phyloP scores from a whole-genome alignment of 2,797 vertebrate species.

The Hemibagrus guttatus region DNA sequence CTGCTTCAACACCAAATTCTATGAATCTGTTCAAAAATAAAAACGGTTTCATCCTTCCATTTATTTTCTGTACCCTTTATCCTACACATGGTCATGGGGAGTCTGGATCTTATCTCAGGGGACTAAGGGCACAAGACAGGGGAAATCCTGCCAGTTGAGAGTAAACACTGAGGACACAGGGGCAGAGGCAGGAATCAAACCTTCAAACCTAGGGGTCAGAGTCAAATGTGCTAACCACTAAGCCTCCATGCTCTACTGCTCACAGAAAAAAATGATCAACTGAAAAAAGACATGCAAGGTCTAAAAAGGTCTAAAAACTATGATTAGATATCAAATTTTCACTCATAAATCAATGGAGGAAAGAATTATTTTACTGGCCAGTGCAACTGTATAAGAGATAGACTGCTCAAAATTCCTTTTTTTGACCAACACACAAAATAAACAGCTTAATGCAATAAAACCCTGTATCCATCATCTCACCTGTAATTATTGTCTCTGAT shows the following conservation, averaged over 20 bases:
- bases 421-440: background rate
- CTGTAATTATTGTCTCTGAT: background rate
- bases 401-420: background rate
- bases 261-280: background rate
- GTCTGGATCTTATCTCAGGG: background rate
- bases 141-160: no score
- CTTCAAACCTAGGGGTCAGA: no score
- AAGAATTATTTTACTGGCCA: background rate
- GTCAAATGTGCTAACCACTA: no score
- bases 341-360: background rate
- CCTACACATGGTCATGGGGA: no score
- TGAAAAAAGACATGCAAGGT: background rate
- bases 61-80: no score
- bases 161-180: no score
- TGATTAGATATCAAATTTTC: background rate
- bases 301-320: background rate
- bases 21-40: background rate
- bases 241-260: background rate
- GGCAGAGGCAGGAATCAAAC: no score
- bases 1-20: background rate
- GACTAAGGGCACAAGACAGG: no score
- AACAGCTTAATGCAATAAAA: background rate
- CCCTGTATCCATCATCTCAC: background rate
- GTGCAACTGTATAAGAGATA: background rate
- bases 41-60: background rate